phyloP scores from a whole-genome alignment of 2,888 invertebrate genomes.

The Hydrotaea diabolus region DNA sequence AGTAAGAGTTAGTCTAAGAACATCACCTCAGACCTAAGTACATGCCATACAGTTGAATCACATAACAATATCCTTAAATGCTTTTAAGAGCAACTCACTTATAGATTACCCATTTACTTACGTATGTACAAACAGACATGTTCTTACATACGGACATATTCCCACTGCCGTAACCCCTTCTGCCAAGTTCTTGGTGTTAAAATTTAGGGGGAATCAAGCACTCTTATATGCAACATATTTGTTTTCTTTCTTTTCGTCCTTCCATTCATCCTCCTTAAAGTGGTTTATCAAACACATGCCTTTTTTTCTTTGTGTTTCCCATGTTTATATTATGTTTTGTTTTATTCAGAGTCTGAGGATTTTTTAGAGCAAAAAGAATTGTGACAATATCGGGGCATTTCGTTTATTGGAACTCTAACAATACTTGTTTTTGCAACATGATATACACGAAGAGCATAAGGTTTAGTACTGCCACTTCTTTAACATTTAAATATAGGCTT shows the following conservation, averaged over 20 bases:
- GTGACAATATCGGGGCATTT: slow-evolving; percentile 58
- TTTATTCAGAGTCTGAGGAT: slow-evolving; percentile 20
- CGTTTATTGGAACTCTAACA: background rate
- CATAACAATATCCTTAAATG: slow-evolving; percentile 47
- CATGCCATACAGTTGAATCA: slow-evolving; percentile 22
- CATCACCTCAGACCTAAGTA: slow-evolving; percentile 33
- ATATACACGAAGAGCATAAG: background rate
- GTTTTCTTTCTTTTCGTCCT: background rate
- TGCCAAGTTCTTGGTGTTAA: background rate
- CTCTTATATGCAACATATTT: slow-evolving; percentile 21
- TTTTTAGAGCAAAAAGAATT: slow-evolving; percentile 49
- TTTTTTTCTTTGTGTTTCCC: slow-evolving; percentile 6
- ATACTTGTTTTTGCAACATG: background rate
- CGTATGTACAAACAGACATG: background rate
- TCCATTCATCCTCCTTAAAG: slow-evolving; percentile 36
- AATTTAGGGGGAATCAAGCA: background rate
- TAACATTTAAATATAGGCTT: background rate
- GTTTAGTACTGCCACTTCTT: background rate
- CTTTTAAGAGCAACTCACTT: slow-evolving; percentile 36
- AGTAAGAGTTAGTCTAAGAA: slow-evolving; percentile 6
- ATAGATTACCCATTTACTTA: slow-evolving; percentile 45
- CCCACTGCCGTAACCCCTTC: background rate
- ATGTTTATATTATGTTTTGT: background rate
- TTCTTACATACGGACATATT: too few relatives aligned
- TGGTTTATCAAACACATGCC: slow-evolving; percentile 60